Conservation (phyloP, 2,797 vertebrate species). For the Cyclopterus lumpus region DNA sequence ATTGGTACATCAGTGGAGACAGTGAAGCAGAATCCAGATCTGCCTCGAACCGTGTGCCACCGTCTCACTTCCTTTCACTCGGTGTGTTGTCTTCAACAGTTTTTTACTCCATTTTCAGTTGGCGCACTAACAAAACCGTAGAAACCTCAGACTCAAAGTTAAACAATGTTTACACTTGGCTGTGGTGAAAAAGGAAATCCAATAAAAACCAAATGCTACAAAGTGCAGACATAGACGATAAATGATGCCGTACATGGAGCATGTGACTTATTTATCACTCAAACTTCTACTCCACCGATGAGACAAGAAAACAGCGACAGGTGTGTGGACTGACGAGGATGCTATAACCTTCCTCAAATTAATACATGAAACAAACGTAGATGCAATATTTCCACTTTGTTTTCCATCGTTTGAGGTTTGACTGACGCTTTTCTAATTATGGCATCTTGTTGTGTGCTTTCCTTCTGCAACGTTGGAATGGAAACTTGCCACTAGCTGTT, state of each 20-base stretch:
- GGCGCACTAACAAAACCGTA: background rate
- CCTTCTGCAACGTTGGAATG: background rate
- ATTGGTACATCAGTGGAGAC: background rate
- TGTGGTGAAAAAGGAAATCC: background rate
- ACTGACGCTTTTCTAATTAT: background rate
- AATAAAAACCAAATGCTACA: background rate
- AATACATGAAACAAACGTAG: background rate
- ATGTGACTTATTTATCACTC: background rate
- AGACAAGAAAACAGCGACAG: background rate
- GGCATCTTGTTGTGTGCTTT: background rate
- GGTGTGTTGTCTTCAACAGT: no score
- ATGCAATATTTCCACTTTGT: background rate
- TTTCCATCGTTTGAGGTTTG: conserved; percentile 1
- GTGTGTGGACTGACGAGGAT: background rate
- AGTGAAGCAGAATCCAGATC: background rate
- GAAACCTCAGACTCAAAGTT: background rate
- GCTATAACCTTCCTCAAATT: background rate
- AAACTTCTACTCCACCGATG: background rate
- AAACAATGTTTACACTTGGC: background rate
- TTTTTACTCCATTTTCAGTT: background rate
- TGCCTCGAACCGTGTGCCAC: background rate
- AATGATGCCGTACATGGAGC: background rate
- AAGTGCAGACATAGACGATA: background rate
- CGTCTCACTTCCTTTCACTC: no score
- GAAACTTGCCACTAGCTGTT: conserved; percentile 3